Conservation (phyloP, 2,797 vertebrate genomes). For the Falco concolor region DNA sequence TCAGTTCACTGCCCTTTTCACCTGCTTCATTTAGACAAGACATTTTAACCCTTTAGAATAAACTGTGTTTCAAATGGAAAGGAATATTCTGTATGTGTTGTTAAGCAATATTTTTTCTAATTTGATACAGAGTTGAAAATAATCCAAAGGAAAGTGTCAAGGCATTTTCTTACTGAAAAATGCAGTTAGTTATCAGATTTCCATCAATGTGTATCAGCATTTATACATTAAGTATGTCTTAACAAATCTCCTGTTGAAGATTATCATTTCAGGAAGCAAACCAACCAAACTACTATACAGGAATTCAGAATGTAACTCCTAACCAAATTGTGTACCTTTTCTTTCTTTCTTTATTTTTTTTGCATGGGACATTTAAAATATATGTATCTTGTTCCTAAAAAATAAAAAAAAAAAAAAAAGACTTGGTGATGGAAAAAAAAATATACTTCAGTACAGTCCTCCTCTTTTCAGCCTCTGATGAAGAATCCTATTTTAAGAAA, state of each 20-base stretch:
- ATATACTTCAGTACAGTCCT: conserved; percentile 94
- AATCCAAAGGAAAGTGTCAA: background rate
- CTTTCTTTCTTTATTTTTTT: background rate
- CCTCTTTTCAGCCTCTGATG: conserved; percentile 98
- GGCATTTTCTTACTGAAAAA: conserved; percentile 3
- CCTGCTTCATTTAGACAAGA: conserved; percentile 57
- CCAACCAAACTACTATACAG: conserved; percentile 16
- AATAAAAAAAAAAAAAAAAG: conserved; percentile 17
- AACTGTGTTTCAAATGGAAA: conserved; percentile 19
- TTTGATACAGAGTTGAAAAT: conserved; percentile 21
- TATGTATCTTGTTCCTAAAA: conserved; percentile 71
- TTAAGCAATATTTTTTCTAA: conserved; percentile 36
- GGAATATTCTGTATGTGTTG: conserved; percentile 6
- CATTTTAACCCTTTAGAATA: conserved; percentile 39
- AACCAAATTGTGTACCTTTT: conserved; percentile 56
- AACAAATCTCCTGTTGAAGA: conserved; percentile 24
- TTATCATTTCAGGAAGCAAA: conserved; percentile 59
- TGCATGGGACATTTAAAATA: conserved; percentile 77
- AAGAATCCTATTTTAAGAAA: conserved; percentile 98
- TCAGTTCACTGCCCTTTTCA: conserved; percentile 67
- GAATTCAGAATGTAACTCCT: conserved; percentile 62
- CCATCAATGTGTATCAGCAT: conserved; percentile 2
- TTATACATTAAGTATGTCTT: conserved; percentile 31
- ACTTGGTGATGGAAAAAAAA: conserved; percentile 82
- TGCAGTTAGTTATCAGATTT: conserved; percentile 8